A percentile compares a stretch with the other conserved stretches of the same genome.
Conservation (phyloP, 2,113 vertebrate species). For the Festucalex cinctus region DNA sequence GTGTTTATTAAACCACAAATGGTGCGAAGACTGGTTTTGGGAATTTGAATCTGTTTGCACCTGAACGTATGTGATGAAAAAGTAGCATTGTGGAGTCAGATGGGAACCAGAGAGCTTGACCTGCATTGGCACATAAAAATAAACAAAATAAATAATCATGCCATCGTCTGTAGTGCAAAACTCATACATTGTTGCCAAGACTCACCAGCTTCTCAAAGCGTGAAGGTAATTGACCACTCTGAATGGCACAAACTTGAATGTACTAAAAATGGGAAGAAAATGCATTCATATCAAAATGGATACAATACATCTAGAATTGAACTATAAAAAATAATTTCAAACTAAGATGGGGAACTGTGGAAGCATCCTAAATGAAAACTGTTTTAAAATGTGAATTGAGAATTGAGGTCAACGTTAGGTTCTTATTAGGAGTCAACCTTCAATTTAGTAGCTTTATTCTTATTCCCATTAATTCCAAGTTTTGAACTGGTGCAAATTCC, state of each 20-base stretch:
- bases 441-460: neutral
- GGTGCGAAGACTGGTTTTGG: neutral
- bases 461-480: neutral
- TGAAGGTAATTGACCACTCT: slow-evolving; percentile 66
- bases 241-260: slow-evolving; percentile 81
- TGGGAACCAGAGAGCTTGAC: slow-evolving; percentile 95
- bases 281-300: slow-evolving; percentile 44
- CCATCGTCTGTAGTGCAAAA: neutral
- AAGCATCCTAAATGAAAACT: no score
- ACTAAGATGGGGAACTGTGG: neutral
- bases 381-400: neutral
- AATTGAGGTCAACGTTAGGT: no score
- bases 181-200: neutral
- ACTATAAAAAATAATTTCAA: neutral
- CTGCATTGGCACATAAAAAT: slow-evolving; percentile 64
- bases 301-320: neutral
- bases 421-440: no score
- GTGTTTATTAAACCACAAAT: neutral
- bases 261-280: slow-evolving; percentile 72
- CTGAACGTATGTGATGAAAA: slow-evolving; percentile 93
- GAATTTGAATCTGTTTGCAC: slow-evolving; percentile 56
- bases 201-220: slow-evolving; percentile 95
- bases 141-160: neutral
- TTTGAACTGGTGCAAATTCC: neutral
- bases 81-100: slow-evolving; percentile 90